phyloP scores from a whole-genome alignment of 2,113 vertebrate species.

The Heliornis fulica region DNA sequence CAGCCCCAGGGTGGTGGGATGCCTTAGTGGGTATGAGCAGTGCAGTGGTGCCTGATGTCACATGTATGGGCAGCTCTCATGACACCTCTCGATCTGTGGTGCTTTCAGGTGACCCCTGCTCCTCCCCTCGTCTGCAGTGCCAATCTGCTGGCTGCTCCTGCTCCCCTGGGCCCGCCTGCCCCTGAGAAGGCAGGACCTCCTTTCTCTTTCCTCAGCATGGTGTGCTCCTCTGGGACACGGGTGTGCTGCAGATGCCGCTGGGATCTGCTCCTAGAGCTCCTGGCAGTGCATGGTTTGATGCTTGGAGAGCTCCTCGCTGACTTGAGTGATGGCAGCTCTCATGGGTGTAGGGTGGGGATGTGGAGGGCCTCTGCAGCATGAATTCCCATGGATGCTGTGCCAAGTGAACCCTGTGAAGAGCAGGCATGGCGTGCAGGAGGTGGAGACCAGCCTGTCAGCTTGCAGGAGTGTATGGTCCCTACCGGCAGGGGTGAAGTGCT shows the following conservation, averaged over 20 bases:
- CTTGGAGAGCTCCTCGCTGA: background rate
- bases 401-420: background rate
- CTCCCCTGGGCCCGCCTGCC: background rate
- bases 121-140: background rate
- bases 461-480: background rate
- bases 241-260: background rate
- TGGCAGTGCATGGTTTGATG: background rate
- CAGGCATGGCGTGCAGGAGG: background rate
- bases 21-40: background rate
- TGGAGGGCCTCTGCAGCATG: background rate
- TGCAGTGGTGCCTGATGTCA: background rate
- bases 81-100: background rate
- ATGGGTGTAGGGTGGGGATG: background rate
- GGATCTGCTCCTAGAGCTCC: background rate
- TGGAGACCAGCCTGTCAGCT: background rate
- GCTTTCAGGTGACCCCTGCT: slow-evolving; percentile 13
- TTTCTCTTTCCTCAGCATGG: background rate
- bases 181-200: slow-evolving; percentile 49
- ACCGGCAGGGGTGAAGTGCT: background rate
- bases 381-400: background rate
- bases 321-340: background rate
- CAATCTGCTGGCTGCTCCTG: background rate
- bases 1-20: background rate
- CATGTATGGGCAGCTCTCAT: background rate
- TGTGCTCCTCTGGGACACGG: background rate